Conservation (phyloP, 2,113 vertebrate species). For the Stegostoma tigrinum region DNA sequence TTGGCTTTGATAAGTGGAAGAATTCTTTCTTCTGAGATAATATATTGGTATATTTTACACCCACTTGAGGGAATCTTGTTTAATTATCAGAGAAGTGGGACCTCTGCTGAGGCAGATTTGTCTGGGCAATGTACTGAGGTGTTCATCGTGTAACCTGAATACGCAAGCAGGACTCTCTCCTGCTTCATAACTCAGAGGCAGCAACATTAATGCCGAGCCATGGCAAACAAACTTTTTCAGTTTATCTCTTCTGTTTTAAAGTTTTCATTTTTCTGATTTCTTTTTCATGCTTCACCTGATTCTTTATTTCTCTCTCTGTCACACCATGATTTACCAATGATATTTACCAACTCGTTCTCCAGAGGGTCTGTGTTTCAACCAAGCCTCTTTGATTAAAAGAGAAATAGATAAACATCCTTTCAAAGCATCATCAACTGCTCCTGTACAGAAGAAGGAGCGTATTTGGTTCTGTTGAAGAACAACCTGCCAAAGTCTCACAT, state of each 20-base stretch:
- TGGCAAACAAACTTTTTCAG: background rate
- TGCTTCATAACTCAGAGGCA: background rate
- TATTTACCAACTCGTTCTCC: background rate
- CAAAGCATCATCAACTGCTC: background rate
- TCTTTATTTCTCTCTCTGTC: background rate
- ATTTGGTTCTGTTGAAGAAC: too few species aligned
- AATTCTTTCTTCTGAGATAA: background rate
- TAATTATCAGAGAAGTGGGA: background rate
- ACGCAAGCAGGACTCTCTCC: too few species aligned
- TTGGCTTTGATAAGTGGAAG: too few species aligned
- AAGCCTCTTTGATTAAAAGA: background rate
- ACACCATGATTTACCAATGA: background rate
- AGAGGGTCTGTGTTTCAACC: background rate
- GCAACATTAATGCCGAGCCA: background rate
- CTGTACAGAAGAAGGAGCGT: too few species aligned
- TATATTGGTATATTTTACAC: background rate
- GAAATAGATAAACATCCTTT: too few species aligned
- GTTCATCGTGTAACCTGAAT: too few species aligned
- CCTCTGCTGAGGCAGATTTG: too few species aligned
- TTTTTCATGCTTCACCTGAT: background rate
- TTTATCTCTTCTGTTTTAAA: background rate
- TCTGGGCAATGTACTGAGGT: background rate
- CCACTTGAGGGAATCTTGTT: background rate
- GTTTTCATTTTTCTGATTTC: background rate
- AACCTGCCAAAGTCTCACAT: too few species aligned